Conservation (phyloP, 1,140 invertebrate genomes). For the Diabrotica virgifera region DNA sequence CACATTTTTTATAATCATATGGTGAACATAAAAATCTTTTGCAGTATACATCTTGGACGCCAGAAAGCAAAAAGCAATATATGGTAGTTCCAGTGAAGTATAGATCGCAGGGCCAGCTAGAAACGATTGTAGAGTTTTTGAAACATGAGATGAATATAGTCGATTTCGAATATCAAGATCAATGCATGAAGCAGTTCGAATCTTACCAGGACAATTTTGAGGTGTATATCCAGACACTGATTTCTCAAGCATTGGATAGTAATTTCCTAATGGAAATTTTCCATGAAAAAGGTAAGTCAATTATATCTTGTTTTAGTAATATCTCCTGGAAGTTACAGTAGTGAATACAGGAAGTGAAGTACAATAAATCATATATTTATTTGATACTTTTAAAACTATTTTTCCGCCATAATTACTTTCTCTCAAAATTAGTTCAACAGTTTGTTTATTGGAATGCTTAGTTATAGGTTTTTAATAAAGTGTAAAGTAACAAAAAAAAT, state of each 20-base stretch:
- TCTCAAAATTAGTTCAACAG: too few relatives aligned
- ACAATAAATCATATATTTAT: too few relatives aligned
- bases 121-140: slow-evolving; percentile 78
- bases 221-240: slow-evolving; percentile 86
- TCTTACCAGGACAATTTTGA: slow-evolving; percentile 83
- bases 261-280: slow-evolving; percentile 87
- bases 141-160: slow-evolving; percentile 67
- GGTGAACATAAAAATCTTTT: slow-evolving; percentile 38
- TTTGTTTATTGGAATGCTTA: too few relatives aligned
- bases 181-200: slow-evolving; percentile 70
- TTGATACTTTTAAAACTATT: too few relatives aligned
- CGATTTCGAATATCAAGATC: slow-evolving; percentile 69
- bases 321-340: too few relatives aligned
- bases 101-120: slow-evolving; percentile 66
- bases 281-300: slow-evolving; percentile 74
- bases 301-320: too few relatives aligned
- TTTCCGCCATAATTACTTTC: too few relatives aligned
- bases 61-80: slow-evolving; percentile 74
- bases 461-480: too few relatives aligned
- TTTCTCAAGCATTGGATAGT: slow-evolving; percentile 84
- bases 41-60: slow-evolving; percentile 77
- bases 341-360: too few relatives aligned
- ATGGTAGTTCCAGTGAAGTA: slow-evolving; percentile 73
- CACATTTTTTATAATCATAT: slow-evolving; percentile 5
- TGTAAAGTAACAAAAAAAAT: too few relatives aligned